phyloP scores from a whole-genome alignment of 2,888 invertebrate species.

The Macrophya annulata region DNA sequence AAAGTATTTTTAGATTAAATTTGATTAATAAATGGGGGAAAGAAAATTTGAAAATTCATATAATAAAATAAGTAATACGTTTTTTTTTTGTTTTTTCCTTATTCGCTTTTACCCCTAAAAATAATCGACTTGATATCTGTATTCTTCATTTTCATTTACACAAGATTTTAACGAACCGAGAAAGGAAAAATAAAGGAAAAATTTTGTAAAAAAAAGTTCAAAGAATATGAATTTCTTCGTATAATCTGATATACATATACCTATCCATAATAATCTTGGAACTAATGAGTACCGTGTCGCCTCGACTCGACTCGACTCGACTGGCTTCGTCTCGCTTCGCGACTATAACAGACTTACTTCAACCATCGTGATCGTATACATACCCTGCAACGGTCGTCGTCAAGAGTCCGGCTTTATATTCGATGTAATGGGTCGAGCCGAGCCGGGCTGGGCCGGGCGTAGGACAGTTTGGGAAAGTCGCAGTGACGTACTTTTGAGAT shows the following conservation, averaged over 20 bases:
- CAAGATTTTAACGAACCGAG: neutral
- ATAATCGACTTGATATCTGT: neutral
- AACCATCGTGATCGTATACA: neutral
- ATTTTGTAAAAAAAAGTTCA: neutral
- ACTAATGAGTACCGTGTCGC: constrained; percentile 18
- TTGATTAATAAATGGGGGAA: neutral
- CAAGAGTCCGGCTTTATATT: constrained; percentile 9
- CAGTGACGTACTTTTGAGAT: constrained; percentile 16
- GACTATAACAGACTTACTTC: neutral
- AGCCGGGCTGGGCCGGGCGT: neutral
- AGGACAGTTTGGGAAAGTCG: constrained; percentile 30
- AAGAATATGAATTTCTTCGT: neutral
- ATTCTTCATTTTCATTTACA: neutral
- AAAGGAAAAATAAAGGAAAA: no score
- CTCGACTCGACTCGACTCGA: neutral
- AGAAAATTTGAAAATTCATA: neutral
- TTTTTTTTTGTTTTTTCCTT: no score
- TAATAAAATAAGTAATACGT: neutral
- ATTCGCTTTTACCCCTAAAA: neutral
- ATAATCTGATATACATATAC: constrained; percentile 18
- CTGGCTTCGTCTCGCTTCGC: constrained; percentile 3
- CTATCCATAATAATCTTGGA: neutral
- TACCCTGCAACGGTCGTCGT: constrained; percentile 8
- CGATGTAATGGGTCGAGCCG: constrained; percentile 9
- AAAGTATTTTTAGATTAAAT: neutral